Evolutionary conservation across 2,888 invertebrate genomes (phyloP).

Genomic region (Nomada goodeniana): DNA sequence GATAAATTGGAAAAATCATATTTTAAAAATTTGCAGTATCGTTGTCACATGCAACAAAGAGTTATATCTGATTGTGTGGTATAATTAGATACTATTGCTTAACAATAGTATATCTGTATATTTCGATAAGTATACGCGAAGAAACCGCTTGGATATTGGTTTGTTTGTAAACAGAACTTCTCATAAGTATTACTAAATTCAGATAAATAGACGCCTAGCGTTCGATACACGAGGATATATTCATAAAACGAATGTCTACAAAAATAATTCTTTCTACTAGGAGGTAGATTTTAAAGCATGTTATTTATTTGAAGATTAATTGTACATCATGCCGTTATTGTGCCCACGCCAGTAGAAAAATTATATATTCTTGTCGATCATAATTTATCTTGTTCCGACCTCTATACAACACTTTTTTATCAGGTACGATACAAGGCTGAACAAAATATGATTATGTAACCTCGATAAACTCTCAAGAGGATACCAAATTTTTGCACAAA

Average conservation of each 20-base stretch:
- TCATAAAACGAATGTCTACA: constrained; percentile 33
- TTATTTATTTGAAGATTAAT: constrained; percentile 67
- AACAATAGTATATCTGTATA: constrained; percentile 15
- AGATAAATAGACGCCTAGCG: constrained; percentile 20
- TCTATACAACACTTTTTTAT: constrained; percentile 59
- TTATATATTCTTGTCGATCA: constrained; percentile 52
- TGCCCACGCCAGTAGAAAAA: constrained; percentile 66
- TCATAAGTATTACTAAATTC: constrained; percentile 28
- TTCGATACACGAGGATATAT: background rate
- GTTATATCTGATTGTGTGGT: background rate
- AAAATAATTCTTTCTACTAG: constrained; percentile 47
- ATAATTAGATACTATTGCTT: background rate
- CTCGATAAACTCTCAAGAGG: constrained; percentile 35
- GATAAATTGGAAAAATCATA: background rate
- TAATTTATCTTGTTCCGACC: constrained; percentile 49
- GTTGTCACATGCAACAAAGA: background rate
- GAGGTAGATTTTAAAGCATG: constrained; percentile 62
- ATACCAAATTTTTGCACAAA: constrained; percentile 13
- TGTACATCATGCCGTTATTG: constrained; percentile 62
- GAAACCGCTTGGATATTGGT: background rate
- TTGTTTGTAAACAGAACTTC: constrained; percentile 25
- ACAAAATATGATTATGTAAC: constrained; percentile 64
- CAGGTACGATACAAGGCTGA: constrained; percentile 75
- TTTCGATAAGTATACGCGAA: background rate
- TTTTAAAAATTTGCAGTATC: background rate